Evolutionary conservation across 2,888 invertebrate genomes (phyloP).

Genomic region (Hesperia comma): DNA sequence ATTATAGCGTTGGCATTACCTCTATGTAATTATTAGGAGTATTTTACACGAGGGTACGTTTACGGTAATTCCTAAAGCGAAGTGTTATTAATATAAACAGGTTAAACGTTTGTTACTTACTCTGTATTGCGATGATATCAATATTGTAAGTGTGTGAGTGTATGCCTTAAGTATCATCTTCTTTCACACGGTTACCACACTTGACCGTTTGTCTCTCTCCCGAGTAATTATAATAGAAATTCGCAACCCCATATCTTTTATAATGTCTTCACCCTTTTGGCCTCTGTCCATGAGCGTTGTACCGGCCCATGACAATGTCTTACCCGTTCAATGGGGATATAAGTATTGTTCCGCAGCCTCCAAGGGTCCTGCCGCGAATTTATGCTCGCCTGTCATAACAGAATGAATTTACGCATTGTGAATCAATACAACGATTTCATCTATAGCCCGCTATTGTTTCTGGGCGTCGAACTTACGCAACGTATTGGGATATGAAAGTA

Average conservation of each 20-base stretch:
- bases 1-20: slow-evolving; percentile 34
- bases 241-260: slow-evolving; percentile 64
- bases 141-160: neutral
- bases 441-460: slow-evolving; percentile 76
- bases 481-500: slow-evolving; percentile 71
- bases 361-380: slow-evolving; percentile 77
- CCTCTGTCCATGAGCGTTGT: slow-evolving; percentile 69
- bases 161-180: slow-evolving; percentile 8
- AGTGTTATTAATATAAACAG: slow-evolving; percentile 30
- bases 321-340: slow-evolving; percentile 72
- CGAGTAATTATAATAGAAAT: slow-evolving; percentile 72
- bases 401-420: slow-evolving; percentile 82
- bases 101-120: slow-evolving; percentile 9
- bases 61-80: slow-evolving; percentile 23
- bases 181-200: slow-evolving; percentile 73
- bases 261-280: slow-evolving; percentile 68
- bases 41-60: slow-evolving; percentile 23
- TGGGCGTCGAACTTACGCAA: slow-evolving; percentile 75
- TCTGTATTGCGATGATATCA: neutral
- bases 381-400: slow-evolving; percentile 83
- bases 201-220: slow-evolving; percentile 75
- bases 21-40: slow-evolving; percentile 38
- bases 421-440: slow-evolving; percentile 80
- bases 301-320: slow-evolving; percentile 71
- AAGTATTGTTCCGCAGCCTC: slow-evolving; percentile 80